Evolutionary conservation across 2,113 vertebrate genomes (phyloP), one percentile per base, ranked within the genome.

Genomic region (Prunella fulvescens): DNA sequence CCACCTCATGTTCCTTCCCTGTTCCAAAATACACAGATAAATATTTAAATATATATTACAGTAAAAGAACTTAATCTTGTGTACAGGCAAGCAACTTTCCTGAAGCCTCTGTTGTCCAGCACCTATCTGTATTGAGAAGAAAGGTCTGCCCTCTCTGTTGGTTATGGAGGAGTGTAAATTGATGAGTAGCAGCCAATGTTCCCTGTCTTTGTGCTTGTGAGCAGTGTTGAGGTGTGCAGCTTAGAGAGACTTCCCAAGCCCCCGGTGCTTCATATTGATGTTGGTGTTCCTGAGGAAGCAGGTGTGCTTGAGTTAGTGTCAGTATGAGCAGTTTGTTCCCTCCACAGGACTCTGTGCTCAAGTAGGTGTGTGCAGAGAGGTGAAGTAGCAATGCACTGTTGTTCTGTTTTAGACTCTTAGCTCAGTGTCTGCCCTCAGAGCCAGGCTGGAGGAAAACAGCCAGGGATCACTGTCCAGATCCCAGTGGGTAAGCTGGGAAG

Each of bases 21-120:
- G 12, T 89, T 93, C 61, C 81, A 81, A 92, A 94, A 90, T 70
- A 83, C 53, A 93, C 50, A 88, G 58, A 53, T 72, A 85, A 64
- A 53, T 76, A 92, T 73, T 96, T 89, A 94, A 81, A 81, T 66
- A 94, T 57, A 37, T 88, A 86, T 92, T 95, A 54, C 79, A 94
- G 85, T 90, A 86, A 88, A 93, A 95, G 11, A 57, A 76, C 56
- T 93, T 78, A 81, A 79, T 56, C 35, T 83, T 73, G 56, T 92
- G 60, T 94, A 86, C 88, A 84, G 86, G 72, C 94, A 90, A 93
- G 69, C 72, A 78, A 4, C 70, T 94, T 88, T 82, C n/a, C 65
- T 86, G 88, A 93, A 88, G 71, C 82, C 86, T 90, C 62, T 85
- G 62, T 80, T 90, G 66, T 56, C 47, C 71, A 80, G 87, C 67